Evolutionary conservation across 2,888 invertebrate species (phyloP), one percentile per base, ranked within the genome.

Genomic region (Nephrocerus scutellatus): DNA sequence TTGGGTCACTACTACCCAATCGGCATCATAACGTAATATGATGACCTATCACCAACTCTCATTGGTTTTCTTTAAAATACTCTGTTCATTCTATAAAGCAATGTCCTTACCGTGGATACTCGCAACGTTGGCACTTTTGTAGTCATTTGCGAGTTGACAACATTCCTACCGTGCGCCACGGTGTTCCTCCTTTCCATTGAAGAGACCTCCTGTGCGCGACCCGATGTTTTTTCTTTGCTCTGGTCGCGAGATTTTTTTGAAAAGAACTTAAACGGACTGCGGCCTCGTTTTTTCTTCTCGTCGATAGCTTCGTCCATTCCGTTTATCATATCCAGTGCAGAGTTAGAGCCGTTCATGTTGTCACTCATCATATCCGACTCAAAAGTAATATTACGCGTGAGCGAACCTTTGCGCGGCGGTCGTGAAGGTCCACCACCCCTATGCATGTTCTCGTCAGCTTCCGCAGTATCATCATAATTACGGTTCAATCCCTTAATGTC

Each of bases 241-340:
- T 79, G 77, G 14, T 79, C 79, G 25, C 84, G 76, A 0, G 66
- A 63, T 63, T 88, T 88, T 56, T 86, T 82, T 19, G 84, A 82
- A 68, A 90, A 91, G 70, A 90, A 90, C 66, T 89, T 85, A 68
- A 96, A 95, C 13, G 95, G 92, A 24, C 92, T 92, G 49, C 91
- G 78, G 36, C 91, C 90, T 8, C 92, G 73, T 59, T 82, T 79
- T 65, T 85, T 82, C 52, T 82, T 78, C 6, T 76, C 75, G 35
- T 81, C 80, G 19, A 71, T 70, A 7, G 80, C 74, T 25, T 80
- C 77, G 8, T 63, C 62, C 57, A 80, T 79, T 9, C 80, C 75
- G 5, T 81, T 77, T 70, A 84, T 75, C 72, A 87, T 78, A 55
- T 89, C 84, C 2, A 82, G 72, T 48, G 86, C 88, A 50, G 85